Percentiles rank a stretch among this genome's conserved stretches.
Conservation (phyloP, 2,888 invertebrate species). For the Megalurothrips usitatus region DNA sequence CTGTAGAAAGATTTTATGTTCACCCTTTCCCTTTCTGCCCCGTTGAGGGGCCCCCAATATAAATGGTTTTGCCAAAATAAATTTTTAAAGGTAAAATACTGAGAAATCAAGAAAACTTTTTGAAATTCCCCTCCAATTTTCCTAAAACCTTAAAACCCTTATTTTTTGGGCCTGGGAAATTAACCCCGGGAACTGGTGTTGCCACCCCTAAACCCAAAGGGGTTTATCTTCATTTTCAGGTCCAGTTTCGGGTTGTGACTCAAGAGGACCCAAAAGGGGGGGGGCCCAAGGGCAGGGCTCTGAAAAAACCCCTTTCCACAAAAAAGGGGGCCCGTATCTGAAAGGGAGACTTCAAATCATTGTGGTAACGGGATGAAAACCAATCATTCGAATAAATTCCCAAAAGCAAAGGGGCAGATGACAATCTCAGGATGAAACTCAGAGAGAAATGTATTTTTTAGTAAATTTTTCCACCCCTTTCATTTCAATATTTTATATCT, state of each 20-base stretch:
- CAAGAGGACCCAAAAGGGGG: background rate
- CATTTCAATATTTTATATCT: background rate
- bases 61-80: constrained; percentile 4
- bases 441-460: background rate
- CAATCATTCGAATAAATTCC: no score
- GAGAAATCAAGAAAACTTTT: background rate
- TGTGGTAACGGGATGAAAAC: no score
- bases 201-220: background rate
- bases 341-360: background rate
- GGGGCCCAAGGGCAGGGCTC: background rate
- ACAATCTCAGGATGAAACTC: background rate
- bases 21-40: background rate
- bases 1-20: background rate
- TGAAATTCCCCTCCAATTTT: background rate
- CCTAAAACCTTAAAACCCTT: background rate
- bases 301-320: background rate
- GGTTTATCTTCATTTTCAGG: background rate
- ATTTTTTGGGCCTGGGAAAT: background rate
- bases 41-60: background rate
- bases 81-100: background rate
- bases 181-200: background rate
- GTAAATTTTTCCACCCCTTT: background rate
- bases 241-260: background rate
- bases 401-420: background rate
- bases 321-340: background rate